Percentiles rank a stretch among this genome's conserved stretches.
Conservation (phyloP, 2,888 invertebrate genomes). For the Epinotia bilunana region DNA sequence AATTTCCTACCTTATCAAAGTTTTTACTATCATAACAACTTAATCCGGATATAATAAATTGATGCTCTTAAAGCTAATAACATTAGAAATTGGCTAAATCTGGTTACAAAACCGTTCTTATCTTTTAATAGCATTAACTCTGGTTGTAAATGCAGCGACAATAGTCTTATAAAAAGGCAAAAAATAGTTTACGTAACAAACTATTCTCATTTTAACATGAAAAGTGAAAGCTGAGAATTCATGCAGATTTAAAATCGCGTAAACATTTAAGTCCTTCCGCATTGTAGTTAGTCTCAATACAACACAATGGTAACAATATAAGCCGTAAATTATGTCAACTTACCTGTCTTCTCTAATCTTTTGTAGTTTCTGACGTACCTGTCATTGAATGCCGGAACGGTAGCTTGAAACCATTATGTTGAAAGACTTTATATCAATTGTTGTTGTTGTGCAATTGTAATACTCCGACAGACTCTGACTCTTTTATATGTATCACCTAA, state of each 20-base stretch:
- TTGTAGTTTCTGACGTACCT: slow-evolving; percentile 66
- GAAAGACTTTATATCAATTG: slow-evolving; percentile 13
- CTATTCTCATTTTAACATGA: slow-evolving; percentile 67
- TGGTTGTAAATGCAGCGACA: slow-evolving; percentile 17
- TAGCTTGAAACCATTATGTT: slow-evolving; percentile 29
- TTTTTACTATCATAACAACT: slow-evolving; percentile 20
- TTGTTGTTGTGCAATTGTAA: slow-evolving; percentile 21
- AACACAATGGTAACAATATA: slow-evolving; percentile 59
- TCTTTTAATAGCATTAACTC: slow-evolving; percentile 6
- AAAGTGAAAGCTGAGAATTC: slow-evolving; percentile 75
- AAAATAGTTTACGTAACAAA: slow-evolving; percentile 51
- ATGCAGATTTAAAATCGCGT: slow-evolving; percentile 70
- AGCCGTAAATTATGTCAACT: slow-evolving; percentile 66
- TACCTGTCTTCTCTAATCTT: slow-evolving; percentile 63
- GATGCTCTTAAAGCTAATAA: slow-evolving; percentile 7
- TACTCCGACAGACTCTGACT: background rate
- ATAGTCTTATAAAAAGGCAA: slow-evolving; percentile 17
- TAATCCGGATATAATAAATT: slow-evolving; percentile 35
- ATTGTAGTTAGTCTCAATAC: slow-evolving; percentile 23
- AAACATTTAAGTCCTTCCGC: slow-evolving; percentile 63
- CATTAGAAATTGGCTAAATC: slow-evolving; percentile 24
- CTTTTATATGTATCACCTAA: background rate
- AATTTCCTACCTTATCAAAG: slow-evolving; percentile 17
- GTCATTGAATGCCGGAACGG: slow-evolving; percentile 45
- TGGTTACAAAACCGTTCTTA: slow-evolving; percentile 13